Conservation (phyloP, 2,113 vertebrate species). For the Prunella himalayana region DNA sequence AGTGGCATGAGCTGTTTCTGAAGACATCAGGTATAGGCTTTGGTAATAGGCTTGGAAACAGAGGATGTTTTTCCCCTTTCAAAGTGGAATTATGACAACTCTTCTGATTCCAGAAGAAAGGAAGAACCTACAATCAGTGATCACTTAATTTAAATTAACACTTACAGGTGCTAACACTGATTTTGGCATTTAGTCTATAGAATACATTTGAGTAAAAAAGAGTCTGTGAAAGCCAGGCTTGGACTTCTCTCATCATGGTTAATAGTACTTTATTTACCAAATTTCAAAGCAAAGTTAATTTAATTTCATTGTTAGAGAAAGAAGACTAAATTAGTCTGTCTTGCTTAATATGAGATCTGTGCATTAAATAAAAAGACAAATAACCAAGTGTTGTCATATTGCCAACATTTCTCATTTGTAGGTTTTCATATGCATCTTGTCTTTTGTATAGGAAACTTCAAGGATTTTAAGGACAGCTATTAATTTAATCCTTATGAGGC, state of each 20-base stretch:
- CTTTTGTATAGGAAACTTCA: not conserved
- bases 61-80: not conserved
- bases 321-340: not conserved
- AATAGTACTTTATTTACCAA: not conserved
- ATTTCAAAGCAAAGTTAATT: not conserved
- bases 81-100: not conserved
- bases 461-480: not conserved
- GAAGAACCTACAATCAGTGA: not conserved
- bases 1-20: not conserved
- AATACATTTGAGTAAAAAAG: not conserved
- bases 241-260: not conserved
- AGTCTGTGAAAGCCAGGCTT: not conserved
- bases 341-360: not conserved
- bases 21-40: not conserved
- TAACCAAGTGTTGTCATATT: not conserved
- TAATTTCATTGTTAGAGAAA: not conserved
- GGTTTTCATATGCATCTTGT: not conserved
- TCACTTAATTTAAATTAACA: not conserved
- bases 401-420: not conserved
- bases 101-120: not conserved
- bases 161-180: not conserved
- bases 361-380: not conserved
- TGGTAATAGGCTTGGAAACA: not conserved
- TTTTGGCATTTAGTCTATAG: not conserved
- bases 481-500: not conserved